Conservation (phyloP, 2,888 invertebrate species). For the Hetaerina titia region DNA sequence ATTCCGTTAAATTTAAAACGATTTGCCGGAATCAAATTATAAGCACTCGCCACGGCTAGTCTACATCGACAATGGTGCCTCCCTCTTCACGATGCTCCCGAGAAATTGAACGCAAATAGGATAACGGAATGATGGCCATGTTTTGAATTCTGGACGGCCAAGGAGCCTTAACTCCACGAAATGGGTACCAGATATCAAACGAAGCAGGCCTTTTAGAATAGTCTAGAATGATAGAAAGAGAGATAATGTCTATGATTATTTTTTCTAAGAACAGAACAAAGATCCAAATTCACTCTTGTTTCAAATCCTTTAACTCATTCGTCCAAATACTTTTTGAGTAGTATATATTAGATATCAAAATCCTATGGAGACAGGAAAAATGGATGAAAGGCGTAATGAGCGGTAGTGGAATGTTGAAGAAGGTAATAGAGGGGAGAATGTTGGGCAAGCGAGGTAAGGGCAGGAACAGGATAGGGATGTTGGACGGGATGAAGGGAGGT, state of each 20-base stretch:
- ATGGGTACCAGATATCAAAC: background rate
- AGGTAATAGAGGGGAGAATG: too few relatives aligned
- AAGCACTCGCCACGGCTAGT: background rate
- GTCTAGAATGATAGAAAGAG: background rate
- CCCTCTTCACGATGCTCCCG: background rate
- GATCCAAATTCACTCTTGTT: background rate
- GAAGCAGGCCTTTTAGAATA: background rate
- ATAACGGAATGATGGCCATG: background rate
- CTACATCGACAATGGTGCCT: background rate
- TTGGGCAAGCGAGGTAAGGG: too few relatives aligned
- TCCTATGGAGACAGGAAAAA: too few relatives aligned
- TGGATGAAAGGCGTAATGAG: too few relatives aligned
- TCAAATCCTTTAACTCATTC: too few relatives aligned
- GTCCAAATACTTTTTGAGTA: too few relatives aligned
- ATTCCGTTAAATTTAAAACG: constrained; percentile 35
- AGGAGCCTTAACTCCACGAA: background rate
- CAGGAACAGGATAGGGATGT: too few relatives aligned
- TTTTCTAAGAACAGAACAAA: background rate
- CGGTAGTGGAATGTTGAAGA: too few relatives aligned
- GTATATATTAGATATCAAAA: too few relatives aligned
- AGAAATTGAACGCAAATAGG: constrained; percentile 9
- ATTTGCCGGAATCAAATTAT: constrained; percentile 25
- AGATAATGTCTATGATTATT: background rate
- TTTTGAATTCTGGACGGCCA: background rate
- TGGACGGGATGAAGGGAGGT: too few relatives aligned